Conservation (phyloP, 2,113 vertebrate genomes). For the Psilopsiagon aurifrons region DNA sequence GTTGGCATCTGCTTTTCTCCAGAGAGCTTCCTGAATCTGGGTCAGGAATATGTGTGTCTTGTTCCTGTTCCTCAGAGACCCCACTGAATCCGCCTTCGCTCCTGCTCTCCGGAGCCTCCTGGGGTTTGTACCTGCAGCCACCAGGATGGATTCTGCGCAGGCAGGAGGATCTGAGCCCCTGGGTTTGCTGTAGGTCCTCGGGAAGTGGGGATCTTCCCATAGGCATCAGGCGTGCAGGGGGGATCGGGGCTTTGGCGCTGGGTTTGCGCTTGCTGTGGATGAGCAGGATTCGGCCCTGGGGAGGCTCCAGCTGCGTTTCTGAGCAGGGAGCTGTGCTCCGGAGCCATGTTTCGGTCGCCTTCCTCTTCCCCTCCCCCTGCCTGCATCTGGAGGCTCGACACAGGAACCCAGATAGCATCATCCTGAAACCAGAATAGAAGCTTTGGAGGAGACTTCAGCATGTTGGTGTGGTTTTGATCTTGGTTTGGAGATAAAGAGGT, state of each 20-base stretch:
- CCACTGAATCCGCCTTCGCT: not conserved
- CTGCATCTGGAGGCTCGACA: constrained; percentile 39
- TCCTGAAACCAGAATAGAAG: constrained; percentile 70
- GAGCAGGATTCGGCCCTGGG: not conserved
- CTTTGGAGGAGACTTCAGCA: constrained; percentile 21
- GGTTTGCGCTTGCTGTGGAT: not conserved
- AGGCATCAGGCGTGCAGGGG: not conserved
- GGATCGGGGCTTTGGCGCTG: fast-evolving
- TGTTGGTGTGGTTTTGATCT: constrained; percentile 54
- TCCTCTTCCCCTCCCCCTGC: constrained; percentile 40
- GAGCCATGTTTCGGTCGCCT: not conserved
- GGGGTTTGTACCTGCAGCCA: constrained; percentile 6
- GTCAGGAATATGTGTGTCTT: constrained; percentile 59
- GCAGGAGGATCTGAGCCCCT: not conserved
- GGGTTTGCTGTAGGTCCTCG: not conserved
- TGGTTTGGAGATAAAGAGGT: constrained; percentile 62
- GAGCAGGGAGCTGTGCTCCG: not conserved
- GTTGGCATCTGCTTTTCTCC: constrained; percentile 63
- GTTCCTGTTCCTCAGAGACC: constrained; percentile 12
- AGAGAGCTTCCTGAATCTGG: constrained; percentile 58
- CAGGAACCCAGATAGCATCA: constrained; percentile 69
- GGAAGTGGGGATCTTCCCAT: fast-evolving
- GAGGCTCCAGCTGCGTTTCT: not conserved
- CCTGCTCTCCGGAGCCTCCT: not conserved
- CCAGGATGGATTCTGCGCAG: not conserved